Conservation (phyloP, 2,113 vertebrate species). For the Chloebia gouldiae region DNA sequence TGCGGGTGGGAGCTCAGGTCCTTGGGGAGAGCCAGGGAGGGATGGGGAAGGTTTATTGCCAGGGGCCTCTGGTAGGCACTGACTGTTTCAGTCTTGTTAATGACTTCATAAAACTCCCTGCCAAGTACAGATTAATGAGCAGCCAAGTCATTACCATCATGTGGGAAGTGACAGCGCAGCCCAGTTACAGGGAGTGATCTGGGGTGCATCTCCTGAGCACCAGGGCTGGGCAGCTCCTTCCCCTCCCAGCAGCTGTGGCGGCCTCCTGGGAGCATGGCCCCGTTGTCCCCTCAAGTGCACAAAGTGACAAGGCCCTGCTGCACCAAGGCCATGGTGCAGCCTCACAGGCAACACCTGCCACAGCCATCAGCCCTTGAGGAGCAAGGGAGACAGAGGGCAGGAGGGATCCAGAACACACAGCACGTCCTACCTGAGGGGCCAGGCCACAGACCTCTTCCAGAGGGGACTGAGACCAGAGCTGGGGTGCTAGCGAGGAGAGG, state of each 20-base stretch:
- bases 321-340: not conserved
- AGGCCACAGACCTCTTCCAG: not conserved
- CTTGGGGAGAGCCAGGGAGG: not conserved
- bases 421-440: not conserved
- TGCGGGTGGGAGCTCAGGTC: not conserved
- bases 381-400: not conserved
- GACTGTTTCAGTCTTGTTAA: not conserved
- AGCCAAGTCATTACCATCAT: not conserved
- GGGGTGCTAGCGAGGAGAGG: not conserved
- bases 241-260: not conserved
- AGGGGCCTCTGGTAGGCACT: not conserved
- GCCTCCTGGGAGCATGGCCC: not conserved
- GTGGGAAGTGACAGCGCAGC: not conserved
- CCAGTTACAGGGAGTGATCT: not conserved
- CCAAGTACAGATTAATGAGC: not conserved
- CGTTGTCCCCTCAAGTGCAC: accelerated
- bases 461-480: not conserved
- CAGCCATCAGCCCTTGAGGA: not conserved
- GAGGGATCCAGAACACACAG: not conserved
- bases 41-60: not conserved
- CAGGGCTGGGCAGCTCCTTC: not conserved
- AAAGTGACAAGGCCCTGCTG: not conserved
- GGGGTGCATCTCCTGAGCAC: not conserved
- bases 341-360: not conserved
- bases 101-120: not conserved